Evolutionary conservation across 1,140 invertebrate species (phyloP).

Genomic region (Diabrotica virgifera): DNA sequence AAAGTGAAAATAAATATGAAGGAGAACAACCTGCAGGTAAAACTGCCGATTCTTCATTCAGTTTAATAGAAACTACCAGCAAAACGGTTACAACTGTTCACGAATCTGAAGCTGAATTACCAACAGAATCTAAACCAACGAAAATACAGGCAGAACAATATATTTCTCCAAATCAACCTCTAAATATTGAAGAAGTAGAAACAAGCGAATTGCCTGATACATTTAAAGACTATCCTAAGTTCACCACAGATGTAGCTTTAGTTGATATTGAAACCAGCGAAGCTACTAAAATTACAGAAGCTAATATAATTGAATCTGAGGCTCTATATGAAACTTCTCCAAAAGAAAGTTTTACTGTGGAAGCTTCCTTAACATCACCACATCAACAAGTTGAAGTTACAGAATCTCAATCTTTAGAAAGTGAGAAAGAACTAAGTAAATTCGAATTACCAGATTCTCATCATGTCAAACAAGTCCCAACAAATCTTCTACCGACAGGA

Average conservation of each 20-base stretch:
- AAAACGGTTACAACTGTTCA: slow-evolving; percentile 53
- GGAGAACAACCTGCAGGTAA: slow-evolving; percentile 49
- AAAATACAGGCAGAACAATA: slow-evolving; percentile 52
- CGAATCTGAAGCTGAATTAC: slow-evolving; percentile 58
- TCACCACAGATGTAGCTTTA: slow-evolving; percentile 53
- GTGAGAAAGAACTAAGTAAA: slow-evolving; percentile 53
- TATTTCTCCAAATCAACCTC: slow-evolving; percentile 54
- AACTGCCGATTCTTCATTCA: slow-evolving; percentile 52
- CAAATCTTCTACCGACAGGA: slow-evolving; percentile 55
- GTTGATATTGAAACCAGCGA: slow-evolving; percentile 53
- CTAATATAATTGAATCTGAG: slow-evolving; percentile 56
- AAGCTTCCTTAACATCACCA: slow-evolving; percentile 46
- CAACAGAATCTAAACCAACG: slow-evolving; percentile 47
- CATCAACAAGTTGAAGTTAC: slow-evolving; percentile 53
- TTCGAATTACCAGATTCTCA: slow-evolving; percentile 56
- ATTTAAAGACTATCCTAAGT: slow-evolving; percentile 54
- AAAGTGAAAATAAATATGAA: slow-evolving; percentile 57
- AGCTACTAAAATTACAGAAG: slow-evolving; percentile 58
- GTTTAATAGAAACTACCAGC: slow-evolving; percentile 55
- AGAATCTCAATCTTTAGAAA: slow-evolving; percentile 56
- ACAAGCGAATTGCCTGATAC: slow-evolving; percentile 54
- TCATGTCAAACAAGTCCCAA: slow-evolving; percentile 52
- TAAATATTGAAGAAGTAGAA: slow-evolving; percentile 56
- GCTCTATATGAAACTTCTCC: slow-evolving; percentile 42
- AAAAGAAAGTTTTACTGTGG: slow-evolving; percentile 47